Evolutionary conservation across 1,140 invertebrate species (phyloP).

Genomic region (Brachionus asplanchnoidis): DNA sequence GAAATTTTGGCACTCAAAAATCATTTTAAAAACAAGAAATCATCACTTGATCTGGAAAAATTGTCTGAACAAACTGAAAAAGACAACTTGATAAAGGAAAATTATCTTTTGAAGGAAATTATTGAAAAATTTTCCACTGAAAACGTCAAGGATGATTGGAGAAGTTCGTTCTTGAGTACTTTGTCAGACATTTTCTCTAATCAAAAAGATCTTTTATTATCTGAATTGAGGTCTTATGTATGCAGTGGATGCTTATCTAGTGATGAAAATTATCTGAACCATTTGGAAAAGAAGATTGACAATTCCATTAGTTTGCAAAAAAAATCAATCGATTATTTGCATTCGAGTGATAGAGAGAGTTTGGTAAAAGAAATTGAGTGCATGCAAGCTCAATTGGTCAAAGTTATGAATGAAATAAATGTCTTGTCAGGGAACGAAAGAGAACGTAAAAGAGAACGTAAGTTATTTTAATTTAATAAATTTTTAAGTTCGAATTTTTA

Average conservation of each 20-base stretch:
- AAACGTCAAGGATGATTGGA: background rate
- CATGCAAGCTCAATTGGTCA: background rate
- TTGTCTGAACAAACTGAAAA: background rate
- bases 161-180: background rate
- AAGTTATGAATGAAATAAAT: background rate
- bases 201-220: background rate
- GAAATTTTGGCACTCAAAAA: constrained; percentile 9
- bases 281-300: constrained; percentile 27
- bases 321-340: constrained; percentile 6
- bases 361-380: background rate
- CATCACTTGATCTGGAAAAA: background rate
- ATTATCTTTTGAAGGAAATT: constrained; percentile 12
- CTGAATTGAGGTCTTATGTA: constrained; percentile 22
- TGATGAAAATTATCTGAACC: background rate
- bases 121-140: background rate
- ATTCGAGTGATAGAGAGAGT: background rate
- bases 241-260: background rate
- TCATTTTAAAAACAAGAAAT: constrained; percentile 3
- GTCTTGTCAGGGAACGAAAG: background rate
- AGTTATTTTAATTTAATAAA: background rate
- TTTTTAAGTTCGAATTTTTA: too few relatives aligned
- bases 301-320: background rate
- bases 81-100: background rate
- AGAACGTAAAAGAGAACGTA: constrained; percentile 11
- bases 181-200: background rate